These are phyloP conservation scores for Drosophila kurseongensis DNA, from an alignment of 1,140 invertebrate genomes.

Conservation along the genomic window DNA sequence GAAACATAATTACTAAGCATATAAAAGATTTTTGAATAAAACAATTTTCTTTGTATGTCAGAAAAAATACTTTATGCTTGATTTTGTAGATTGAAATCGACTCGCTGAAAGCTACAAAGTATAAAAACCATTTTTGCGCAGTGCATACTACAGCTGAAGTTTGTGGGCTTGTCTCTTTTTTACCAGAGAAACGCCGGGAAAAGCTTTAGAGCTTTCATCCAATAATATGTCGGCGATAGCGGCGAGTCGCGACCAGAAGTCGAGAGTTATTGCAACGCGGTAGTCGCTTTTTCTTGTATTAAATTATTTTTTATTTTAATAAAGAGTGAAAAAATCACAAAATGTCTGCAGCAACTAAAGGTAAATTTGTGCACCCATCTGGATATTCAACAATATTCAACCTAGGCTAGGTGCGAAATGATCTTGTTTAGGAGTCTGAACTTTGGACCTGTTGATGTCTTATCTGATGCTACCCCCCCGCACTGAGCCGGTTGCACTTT, in stretches of 20 bases:
- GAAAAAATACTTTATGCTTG: too few relatives aligned
- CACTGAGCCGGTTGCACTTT: constrained; percentile 58
- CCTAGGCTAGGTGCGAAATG: neutral
- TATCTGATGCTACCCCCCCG: constrained; percentile 52
- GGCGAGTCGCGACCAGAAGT: constrained; percentile 29
- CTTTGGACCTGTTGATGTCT: constrained; percentile 71
- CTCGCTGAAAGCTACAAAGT: neutral
- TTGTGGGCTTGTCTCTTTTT: constrained; percentile 10
- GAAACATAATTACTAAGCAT: too few relatives aligned
- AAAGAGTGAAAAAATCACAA: constrained; percentile 29
- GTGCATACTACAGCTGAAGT: constrained; percentile 50
- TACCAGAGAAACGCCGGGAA: constrained; percentile 10
- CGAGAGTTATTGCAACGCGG: constrained; percentile 14
- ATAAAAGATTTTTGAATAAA: too few relatives aligned
- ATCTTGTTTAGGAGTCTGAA: constrained; percentile 27
- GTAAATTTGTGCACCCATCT: constrained; percentile 16
- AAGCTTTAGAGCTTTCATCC: constrained; percentile 48
- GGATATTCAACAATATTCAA: neutral
- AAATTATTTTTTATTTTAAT: constrained; percentile 15
- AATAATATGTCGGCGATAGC: constrained; percentile 25
- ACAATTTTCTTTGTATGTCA: too few relatives aligned
- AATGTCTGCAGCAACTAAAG: constrained; percentile 76
- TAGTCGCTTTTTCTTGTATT: constrained; percentile 14
- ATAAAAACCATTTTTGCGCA: constrained; percentile 12
- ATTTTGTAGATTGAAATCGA: too few relatives aligned